Conservation (phyloP, 2,888 invertebrate species). For the Drosophila mettleri region DNA sequence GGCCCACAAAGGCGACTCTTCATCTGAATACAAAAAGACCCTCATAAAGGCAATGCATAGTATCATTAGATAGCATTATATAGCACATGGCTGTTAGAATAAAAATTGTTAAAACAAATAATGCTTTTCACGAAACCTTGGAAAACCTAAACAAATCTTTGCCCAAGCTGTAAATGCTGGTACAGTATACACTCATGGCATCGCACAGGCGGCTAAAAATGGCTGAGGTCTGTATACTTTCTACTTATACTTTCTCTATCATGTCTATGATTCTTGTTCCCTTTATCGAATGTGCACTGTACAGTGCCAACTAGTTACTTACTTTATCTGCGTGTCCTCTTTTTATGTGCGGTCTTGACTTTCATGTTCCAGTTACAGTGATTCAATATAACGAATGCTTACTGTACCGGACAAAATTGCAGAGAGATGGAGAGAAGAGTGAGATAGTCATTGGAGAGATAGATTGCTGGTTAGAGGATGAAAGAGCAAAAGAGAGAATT, state of each 20-base stretch:
- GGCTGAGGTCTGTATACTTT: too few species aligned
- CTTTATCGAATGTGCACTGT: too few species aligned
- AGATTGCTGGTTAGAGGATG: too few species aligned
- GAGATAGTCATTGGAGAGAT: too few species aligned
- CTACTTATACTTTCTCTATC: neutral
- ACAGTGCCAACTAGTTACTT: neutral
- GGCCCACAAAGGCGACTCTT: neutral
- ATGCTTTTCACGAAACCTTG: neutral
- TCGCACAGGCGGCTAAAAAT: neutral
- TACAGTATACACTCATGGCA: constrained; percentile 10
- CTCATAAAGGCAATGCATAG: neutral
- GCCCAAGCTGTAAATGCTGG: neutral
- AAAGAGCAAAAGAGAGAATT: too few species aligned
- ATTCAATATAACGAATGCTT: neutral
- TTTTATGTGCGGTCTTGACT: neutral
- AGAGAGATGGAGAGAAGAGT: too few species aligned
- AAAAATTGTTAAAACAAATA: constrained; percentile 31
- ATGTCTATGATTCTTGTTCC: too few species aligned
- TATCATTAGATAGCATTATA: constrained; percentile 8
- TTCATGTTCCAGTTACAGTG: neutral
- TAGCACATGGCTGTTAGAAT: constrained; percentile 1
- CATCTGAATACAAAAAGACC: neutral
- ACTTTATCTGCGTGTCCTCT: neutral
- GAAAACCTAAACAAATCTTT: constrained; percentile 9
- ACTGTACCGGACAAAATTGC: neutral